These are phyloP conservation scores for Aulostomus chinensis DNA, from an alignment of 2,797 vertebrate species.

Conservation along the genomic window DNA sequence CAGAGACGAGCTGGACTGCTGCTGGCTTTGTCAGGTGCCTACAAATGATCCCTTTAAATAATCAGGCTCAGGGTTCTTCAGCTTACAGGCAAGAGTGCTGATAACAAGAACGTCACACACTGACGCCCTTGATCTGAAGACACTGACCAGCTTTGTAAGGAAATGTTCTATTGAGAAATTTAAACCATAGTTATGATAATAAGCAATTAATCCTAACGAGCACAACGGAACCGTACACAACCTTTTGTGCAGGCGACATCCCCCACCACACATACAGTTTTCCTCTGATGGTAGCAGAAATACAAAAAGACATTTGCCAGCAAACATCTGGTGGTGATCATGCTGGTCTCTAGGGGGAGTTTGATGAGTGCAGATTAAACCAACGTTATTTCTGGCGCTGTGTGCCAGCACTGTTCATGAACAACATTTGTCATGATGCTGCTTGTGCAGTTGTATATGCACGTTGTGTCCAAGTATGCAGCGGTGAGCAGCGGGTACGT, in stretches of 20 bases:
- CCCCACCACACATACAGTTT: conserved; percentile 21
- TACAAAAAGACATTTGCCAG: conserved; percentile 52
- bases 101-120: too few relatives aligned
- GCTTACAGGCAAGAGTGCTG: not conserved
- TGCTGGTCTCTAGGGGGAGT: conserved; percentile 31
- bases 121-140: too few relatives aligned
- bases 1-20: too few relatives aligned
- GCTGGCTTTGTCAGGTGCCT: too few relatives aligned
- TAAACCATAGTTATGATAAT: conserved; percentile 2
- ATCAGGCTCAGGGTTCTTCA: too few relatives aligned
- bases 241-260: conserved; percentile 7
- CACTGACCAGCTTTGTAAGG: too few relatives aligned
- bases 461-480: not conserved
- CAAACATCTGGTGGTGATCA: conserved; percentile 65
- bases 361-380: conserved; percentile 35
- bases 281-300: conserved; percentile 68
- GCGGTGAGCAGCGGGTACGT: too few relatives aligned
- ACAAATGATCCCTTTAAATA: too few relatives aligned
- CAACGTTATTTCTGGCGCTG: too few relatives aligned
- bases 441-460: conserved; percentile 6
- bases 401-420: conserved; percentile 25
- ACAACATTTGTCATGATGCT: conserved; percentile 31
- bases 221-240: conserved; percentile 4
- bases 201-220: conserved; percentile 9
- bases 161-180: conserved; percentile 19